Base-by-base conservation (phyloP, 2,113 vertebrate species). In the Equus quagga region DNA sequence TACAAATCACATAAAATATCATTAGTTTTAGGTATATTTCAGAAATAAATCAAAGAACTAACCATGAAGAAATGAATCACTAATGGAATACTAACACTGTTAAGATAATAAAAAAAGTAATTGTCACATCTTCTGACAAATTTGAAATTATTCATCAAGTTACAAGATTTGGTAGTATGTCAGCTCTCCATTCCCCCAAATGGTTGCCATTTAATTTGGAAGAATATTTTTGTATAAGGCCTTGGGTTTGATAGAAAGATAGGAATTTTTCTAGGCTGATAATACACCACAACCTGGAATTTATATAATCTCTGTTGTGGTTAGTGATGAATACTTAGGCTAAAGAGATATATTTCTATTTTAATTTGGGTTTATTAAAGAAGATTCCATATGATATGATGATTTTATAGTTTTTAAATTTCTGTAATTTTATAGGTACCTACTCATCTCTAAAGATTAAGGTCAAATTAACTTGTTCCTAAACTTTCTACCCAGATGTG, bases 251-350 rank as follows among this genome's bases (percentile, higher is more conserved):
- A 78, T 90, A 89, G 76, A 76, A 80, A 82, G 0, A 0, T 73
- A 9, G 89, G 87, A 97, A 81, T 92, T 93, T 90, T 98, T 98
- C 67, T 88, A 6, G 85, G 75, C 46, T 90, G 78, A 93, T 89
- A 84, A 46, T 58, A 62, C 33, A 64, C 60, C n/a, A 82, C 60
- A 95, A 21, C 5, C 13, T 73, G 14, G 49, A 92, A 94, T 79
- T 69, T 87, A 83, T 36, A 17, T 67, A 67, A 31, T 51, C 7
- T 86, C 83, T 96, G 56, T 60, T 72, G 2, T 18, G 70, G 93
- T 94, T 70, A 96, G 78, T 96, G 46, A 75, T 60, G 13, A 54
- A 31, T 84, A 58, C 23, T 82, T 90, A 85, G 24, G n/a, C 11
- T 89, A 67, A 91, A 81, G 23, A 62, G 10, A 67, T 83, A 18